Percentiles rank a stretch among this genome's conserved stretches.
These are phyloP conservation scores for Xanthorhoe spadicearia DNA, from an alignment of 2,888 invertebrate genomes.

Conservation along the genomic window DNA sequence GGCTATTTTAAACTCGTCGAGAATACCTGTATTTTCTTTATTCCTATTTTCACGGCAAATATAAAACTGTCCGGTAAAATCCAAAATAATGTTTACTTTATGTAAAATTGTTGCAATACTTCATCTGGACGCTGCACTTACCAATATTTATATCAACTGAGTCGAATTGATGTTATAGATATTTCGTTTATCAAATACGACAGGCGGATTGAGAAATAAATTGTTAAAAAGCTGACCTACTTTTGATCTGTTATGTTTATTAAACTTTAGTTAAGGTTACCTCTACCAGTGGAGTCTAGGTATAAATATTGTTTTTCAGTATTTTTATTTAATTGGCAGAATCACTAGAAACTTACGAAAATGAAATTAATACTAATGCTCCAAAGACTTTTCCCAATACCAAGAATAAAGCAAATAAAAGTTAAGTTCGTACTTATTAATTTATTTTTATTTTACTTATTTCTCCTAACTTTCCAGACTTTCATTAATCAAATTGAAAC, in stretches of 20 bases:
- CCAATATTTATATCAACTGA: conserved; percentile 27
- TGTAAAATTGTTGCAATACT: conserved; percentile 28
- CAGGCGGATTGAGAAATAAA: not conserved
- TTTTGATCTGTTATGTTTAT: not conserved
- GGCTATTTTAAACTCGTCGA: not conserved
- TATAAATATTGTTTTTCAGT: not conserved
- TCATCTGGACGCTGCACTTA: conserved; percentile 29
- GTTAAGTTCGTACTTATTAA: not conserved
- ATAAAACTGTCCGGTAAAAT: conserved; percentile 19
- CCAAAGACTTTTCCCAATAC: not conserved
- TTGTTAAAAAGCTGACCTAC: not conserved
- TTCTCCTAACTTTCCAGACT: conserved; percentile 27
- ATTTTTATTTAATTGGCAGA: not conserved
- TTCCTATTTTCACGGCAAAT: conserved; percentile 13
- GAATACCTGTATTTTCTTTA: not conserved
- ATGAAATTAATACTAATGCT: not conserved
- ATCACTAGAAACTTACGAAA: not conserved
- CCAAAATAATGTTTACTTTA: conserved; percentile 23
- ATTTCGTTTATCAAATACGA: conserved; percentile 17
- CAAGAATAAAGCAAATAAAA: conserved; percentile 1
- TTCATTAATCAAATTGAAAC: conserved; percentile 19
- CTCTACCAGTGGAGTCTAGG: no score
- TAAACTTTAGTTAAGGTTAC: no score
- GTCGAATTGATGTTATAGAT: conserved; percentile 20
- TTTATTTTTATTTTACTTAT: conserved; percentile 6